These are phyloP conservation scores for Troides oblongomaculatus DNA, from an alignment of 2,888 invertebrate species.

Conservation along the genomic window DNA sequence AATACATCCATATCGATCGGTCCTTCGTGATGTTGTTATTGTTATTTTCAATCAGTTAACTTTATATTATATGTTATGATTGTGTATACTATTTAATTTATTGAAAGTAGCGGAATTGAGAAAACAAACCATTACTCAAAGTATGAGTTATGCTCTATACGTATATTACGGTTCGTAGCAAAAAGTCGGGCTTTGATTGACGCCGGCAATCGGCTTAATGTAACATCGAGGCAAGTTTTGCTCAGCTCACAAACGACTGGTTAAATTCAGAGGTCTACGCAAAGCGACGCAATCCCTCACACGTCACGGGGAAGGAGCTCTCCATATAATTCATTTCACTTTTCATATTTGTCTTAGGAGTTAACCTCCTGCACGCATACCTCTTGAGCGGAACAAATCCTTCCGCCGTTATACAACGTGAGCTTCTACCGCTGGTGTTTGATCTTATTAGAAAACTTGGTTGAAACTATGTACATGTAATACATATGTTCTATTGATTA, in stretches of 20 bases:
- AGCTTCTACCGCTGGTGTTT: constrained; percentile 46
- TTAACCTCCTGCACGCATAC: constrained; percentile 50
- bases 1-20: too few relatives aligned
- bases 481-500: too few relatives aligned
- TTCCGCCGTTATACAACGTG: constrained; percentile 50
- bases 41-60: too few relatives aligned
- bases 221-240: constrained; percentile 77
- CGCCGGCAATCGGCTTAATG: constrained; percentile 78
- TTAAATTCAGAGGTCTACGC: constrained; percentile 77
- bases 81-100: not conserved
- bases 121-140: constrained; percentile 47
- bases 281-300: constrained; percentile 77
- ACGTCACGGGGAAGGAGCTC: constrained; percentile 74
- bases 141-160: constrained; percentile 47
- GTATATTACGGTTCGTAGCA: constrained; percentile 59
- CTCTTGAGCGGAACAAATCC: constrained; percentile 42
- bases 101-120: not conserved
- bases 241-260: constrained; percentile 72
- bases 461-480: not conserved
- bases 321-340: constrained; percentile 77
- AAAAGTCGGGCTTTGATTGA: constrained; percentile 77
- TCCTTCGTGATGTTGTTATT: too few relatives aligned
- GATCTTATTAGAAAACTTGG: not conserved
- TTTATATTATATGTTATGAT: not conserved
- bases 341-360: constrained; percentile 77